These are phyloP conservation scores for Caenorhabditis drosophilae DNA, from an alignment of 2,888 invertebrate genomes.

Conservation along the genomic window DNA sequence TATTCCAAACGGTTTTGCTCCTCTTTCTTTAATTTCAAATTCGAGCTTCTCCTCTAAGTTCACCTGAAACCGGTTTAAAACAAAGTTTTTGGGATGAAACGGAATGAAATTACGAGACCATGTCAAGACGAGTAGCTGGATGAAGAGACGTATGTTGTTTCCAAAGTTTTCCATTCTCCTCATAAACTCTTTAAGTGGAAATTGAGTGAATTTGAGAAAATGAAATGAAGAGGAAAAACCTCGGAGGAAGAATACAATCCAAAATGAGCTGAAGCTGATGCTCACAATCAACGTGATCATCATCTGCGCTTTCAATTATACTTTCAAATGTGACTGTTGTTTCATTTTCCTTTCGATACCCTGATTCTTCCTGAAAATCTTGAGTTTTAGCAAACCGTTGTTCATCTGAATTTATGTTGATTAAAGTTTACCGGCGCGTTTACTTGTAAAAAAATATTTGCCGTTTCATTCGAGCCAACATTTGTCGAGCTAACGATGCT, in stretches of 20 bases:
- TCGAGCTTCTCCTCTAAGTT: conserved; percentile 90
- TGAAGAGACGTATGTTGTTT: conserved; percentile 85
- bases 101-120: conserved; percentile 70
- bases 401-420: not conserved
- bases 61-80: conserved; percentile 74
- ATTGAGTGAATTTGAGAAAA: not conserved
- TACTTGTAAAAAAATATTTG: conserved; percentile 34
- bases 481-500: conserved; percentile 20
- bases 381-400: not conserved
- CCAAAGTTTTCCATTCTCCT: conserved; percentile 71
- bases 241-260: conserved; percentile 62
- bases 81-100: not conserved
- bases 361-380: conserved; percentile 24
- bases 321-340: conserved; percentile 27
- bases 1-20: conserved; percentile 75
- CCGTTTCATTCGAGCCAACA: conserved; percentile 18
- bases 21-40: conserved; percentile 84
- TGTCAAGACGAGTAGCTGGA: conserved; percentile 92
- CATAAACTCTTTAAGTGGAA: conserved; percentile 68
- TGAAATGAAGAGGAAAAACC: no score
- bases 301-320: conserved; percentile 31
- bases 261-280: conserved; percentile 62
- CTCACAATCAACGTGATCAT: conserved; percentile 52
- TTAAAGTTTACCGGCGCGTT: not conserved
- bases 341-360: conserved; percentile 9